phyloP scores from a whole-genome alignment of 2,797 vertebrate species.

The Eulemur albifrons region DNA sequence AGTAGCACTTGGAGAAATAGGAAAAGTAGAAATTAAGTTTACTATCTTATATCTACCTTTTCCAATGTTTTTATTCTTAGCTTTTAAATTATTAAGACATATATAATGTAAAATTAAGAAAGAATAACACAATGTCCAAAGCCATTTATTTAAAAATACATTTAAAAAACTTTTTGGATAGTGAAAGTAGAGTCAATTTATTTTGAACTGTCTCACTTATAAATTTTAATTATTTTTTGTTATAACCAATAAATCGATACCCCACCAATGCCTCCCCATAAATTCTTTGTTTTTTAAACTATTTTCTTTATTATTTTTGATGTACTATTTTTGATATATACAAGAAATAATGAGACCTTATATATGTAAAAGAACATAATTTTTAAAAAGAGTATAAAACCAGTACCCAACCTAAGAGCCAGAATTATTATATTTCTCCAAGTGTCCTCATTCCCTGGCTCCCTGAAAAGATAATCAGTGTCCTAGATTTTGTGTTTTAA shows the following conservation, averaged over 20 bases:
- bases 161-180: not conserved
- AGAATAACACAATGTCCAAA: not conserved
- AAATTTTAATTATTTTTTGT: not conserved
- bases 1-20: not conserved
- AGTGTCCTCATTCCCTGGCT: not conserved
- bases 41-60: not conserved
- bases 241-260: not conserved
- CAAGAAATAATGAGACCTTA: not conserved
- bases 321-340: not conserved
- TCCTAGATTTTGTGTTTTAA: not conserved
- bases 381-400: not conserved
- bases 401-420: not conserved
- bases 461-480: not conserved
- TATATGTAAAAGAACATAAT: not conserved
- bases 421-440: not conserved
- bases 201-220: not conserved
- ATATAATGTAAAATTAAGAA: not conserved
- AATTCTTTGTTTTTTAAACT: not conserved
- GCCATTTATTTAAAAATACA: not conserved
- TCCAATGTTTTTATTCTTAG: not conserved
- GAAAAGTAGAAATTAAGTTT: not conserved
- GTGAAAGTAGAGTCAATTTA: not conserved
- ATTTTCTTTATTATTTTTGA: not conserved
- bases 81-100: not conserved
- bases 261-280: not conserved